Evolutionary conservation across 2,888 invertebrate species (phyloP).

Genomic region (Drosophila algonquin): DNA sequence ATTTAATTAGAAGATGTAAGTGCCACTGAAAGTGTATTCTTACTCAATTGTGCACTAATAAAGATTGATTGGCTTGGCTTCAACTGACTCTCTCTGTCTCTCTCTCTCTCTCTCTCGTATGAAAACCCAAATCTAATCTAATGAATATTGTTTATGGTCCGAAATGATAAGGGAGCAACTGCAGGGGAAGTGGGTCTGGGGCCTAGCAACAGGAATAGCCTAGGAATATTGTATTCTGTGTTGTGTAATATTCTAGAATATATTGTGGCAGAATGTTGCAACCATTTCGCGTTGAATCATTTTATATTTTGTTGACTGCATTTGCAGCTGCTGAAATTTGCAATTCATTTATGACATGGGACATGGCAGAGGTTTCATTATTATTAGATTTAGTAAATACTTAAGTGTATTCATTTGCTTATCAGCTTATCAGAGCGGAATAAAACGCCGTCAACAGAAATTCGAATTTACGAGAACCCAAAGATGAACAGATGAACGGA

Average conservation of each 20-base stretch:
- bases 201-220: background rate
- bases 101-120: too few species aligned
- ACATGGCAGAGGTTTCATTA: background rate
- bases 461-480: too few species aligned
- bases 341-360: slow-evolving; percentile 38
- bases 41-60: background rate
- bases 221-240: background rate
- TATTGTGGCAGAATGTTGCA: background rate
- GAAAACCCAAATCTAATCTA: slow-evolving; percentile 6
- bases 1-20: background rate
- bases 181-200: background rate
- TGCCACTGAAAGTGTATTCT: background rate
- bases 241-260: background rate
- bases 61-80: background rate
- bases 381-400: background rate
- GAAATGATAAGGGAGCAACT: background rate
- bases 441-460: background rate
- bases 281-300: background rate
- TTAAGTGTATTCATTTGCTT: background rate
- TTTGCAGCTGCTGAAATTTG: background rate
- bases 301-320: slow-evolving; percentile 14
- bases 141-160: background rate
- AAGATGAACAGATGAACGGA: too few species aligned
- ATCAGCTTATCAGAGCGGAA: background rate
- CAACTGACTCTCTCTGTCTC: background rate